Evolutionary conservation across 2,113 vertebrate genomes (phyloP), one percentile per base, ranked within the genome.

Genomic region (Corydoras sp.): DNA sequence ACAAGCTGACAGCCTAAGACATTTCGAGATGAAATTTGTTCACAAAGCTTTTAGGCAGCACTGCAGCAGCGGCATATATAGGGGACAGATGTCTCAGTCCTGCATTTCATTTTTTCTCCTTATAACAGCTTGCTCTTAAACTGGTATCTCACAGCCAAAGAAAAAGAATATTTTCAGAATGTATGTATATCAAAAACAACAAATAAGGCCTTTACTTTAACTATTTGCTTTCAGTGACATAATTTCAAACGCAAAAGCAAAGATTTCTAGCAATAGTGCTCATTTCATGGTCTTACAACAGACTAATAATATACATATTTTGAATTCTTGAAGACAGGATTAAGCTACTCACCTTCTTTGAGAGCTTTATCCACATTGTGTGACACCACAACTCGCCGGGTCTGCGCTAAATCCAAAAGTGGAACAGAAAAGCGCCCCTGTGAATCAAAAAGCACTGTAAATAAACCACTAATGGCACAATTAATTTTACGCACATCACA

Each of bases 281-380:
- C 43, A 24, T 48, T 43, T 32, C 30, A 65, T 5, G 9, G 35
- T 24, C 58, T 51, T 12, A 10, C 15, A 35, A 66, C 56, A 11
- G 48, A 49, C 65, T 3, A 43, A 62, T 55, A 55, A 43, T 10
- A 12, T 2, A 13, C 51, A 56, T 58, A 63, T 9, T 24, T 49
- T 59, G 15, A 51, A 68, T 72, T 76, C 11, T 29, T 58, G 14
- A n/a, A 11, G 6, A 53, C 24, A 58, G 9, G 18, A 62, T 62
- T 56, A n/a, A 31, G 54, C 29, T 50, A 56, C 88, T 91, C 90
- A 99, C 96, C 96, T 93, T 99, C 97, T 82, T 94, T 97, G 60
- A 99, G 86, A 65, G 93, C 89, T 89, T 97, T 97, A 82, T 99
- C 97, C 90, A 98, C 93, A 73, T 92, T 97, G 84, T 98, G 96